phyloP scores from a whole-genome alignment of 2,113 vertebrate genomes.

The human (Homo sapiens) region DNA sequence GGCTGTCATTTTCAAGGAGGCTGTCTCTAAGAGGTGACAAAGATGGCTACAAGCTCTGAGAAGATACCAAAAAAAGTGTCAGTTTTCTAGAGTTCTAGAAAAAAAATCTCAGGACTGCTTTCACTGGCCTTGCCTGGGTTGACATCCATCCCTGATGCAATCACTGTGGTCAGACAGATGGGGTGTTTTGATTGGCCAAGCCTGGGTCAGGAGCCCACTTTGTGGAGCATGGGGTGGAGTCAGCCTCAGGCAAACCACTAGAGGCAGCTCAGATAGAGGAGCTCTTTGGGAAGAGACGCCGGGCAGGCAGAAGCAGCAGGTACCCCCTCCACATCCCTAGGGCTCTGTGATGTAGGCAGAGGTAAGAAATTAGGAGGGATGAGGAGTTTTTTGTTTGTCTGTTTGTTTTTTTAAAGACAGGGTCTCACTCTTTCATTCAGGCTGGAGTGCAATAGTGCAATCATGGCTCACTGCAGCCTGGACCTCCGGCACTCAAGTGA shows the following conservation, averaged over 20 bases:
- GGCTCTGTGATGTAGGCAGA: neutral
- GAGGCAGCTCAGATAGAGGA: neutral
- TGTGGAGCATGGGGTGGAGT: neutral
- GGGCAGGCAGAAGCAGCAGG: neutral
- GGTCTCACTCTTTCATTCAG: too few relatives aligned
- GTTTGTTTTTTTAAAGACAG: too few relatives aligned
- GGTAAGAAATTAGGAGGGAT: neutral
- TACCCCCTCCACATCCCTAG: rapidly evolving
- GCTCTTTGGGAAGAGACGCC: neutral
- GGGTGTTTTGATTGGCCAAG: neutral
- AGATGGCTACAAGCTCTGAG: neutral
- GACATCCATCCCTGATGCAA: neutral
- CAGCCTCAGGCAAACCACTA: neutral
- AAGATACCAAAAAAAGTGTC: neutral
- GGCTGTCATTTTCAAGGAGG: neutral
- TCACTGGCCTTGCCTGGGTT: neutral
- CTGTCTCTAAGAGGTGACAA: neutral
- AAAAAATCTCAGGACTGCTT: neutral
- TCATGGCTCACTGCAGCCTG: too few relatives aligned
- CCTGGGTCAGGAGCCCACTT: neutral
- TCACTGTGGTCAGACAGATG: neutral
- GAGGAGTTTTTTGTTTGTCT: neutral
- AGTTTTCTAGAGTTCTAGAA: neutral
- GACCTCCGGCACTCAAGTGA: too few relatives aligned
- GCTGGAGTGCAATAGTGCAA: too few relatives aligned